phyloP scores from a whole-genome alignment of 2,888 invertebrate species.

The Cantharis rufa region DNA sequence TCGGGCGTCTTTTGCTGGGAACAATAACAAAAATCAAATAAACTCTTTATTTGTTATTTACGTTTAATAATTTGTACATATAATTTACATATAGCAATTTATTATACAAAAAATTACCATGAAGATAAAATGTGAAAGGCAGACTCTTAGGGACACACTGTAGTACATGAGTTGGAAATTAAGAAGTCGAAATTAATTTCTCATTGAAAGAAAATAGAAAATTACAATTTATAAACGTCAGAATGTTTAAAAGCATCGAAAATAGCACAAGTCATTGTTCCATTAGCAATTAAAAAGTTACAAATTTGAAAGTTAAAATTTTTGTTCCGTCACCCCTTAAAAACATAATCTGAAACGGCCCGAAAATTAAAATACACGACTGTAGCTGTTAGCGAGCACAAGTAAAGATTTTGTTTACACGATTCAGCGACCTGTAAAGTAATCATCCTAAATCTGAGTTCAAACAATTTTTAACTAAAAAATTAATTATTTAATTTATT shows the following conservation, averaged over 20 bases:
- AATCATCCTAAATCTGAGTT: background rate
- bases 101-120: too few relatives aligned
- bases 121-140: background rate
- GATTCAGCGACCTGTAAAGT: background rate
- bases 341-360: constrained; percentile 4
- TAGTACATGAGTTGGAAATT: background rate
- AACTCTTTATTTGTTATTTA: background rate
- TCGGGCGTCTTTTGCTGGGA: background rate
- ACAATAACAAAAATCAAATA: background rate
- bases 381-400: background rate
- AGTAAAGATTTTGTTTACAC: background rate
- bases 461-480: background rate
- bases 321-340: background rate
- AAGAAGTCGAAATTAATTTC: constrained; percentile 24
- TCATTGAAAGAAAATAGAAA: background rate
- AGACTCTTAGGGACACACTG: background rate
- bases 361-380: constrained; percentile 7
- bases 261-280: background rate
- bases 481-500: background rate
- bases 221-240: background rate
- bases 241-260: background rate
- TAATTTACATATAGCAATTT: background rate
- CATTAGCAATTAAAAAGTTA: constrained; percentile 7
- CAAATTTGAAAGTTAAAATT: constrained; percentile 5
- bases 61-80: background rate